Base-by-base conservation (phyloP, 1,140 invertebrate species). In the Anagrus nilaparvatae region DNA sequence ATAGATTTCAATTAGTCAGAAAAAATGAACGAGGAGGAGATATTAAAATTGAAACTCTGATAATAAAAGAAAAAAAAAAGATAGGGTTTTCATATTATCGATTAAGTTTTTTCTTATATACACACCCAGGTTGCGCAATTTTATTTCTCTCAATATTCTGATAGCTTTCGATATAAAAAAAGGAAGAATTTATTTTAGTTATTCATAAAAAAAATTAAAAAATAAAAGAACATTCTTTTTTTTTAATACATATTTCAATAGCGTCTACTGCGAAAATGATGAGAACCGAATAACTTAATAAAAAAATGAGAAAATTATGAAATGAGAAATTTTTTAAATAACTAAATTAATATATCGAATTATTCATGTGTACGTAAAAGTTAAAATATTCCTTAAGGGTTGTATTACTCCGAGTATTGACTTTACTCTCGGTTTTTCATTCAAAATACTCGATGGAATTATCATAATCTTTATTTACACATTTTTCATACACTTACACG, bases 371-470 rank as follows among this genome's bases (percentile, higher is more conserved):
- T 40, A 44, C 36, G 38, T 35, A 37, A 38, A 35, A 43, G 42
- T 47, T 47, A 28, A 43, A 32, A 47, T 42, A 47, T 47, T 43
- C 18, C 13, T 30, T 34, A 31, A 39, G 35, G 27, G 23, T 39
- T 47, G 40, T 31, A 47, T n/a, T n/a, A 24, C 38, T 47, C 23
- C 34, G 18, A 42, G 25, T 34, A 47, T 32, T 38, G 24, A 43
- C 21, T 43, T 47, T 43, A 10, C 40, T 32, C 30, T 13, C n/a
- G 40, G 18, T 34, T 23, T 25, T 12, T 16, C 19, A 30, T 41
- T 41, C 37, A 40, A 46, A 21, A 17, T 46, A 14, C 2, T 4
- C 34, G n/a, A 42, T 41, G 28, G 13, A 24, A 43, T 43, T 43
- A 47, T 47, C 24, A 43, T 47, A 43, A 47, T 47, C 13, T 34